Percentiles rank a stretch among this genome's conserved stretches.
phyloP scores from a whole-genome alignment of 2,888 invertebrate species.

The Mechanitis messenoides region DNA sequence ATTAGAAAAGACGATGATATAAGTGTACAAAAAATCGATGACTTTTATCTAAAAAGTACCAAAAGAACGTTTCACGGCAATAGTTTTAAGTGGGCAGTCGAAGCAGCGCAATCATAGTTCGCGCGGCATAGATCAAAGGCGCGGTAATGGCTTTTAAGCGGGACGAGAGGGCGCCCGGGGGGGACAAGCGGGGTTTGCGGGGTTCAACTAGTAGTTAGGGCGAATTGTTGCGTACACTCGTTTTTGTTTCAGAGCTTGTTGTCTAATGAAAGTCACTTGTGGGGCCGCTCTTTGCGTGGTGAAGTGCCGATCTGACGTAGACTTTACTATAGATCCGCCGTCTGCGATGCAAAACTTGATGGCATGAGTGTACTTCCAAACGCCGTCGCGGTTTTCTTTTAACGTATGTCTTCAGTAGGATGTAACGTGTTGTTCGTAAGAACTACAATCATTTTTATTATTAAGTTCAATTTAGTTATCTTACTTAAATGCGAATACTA shows the following conservation, averaged over 20 bases:
- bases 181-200: slow-evolving; percentile 22
- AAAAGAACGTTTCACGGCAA: slow-evolving; percentile 37
- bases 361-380: slow-evolving; percentile 14
- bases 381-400: slow-evolving; percentile 7
- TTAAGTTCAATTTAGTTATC: too few relatives aligned
- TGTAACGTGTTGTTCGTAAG: too few relatives aligned
- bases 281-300: slow-evolving; percentile 20
- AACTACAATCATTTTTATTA: too few relatives aligned
- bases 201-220: slow-evolving; percentile 49
- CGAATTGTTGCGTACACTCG: slow-evolving; percentile 43
- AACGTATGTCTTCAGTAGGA: too few relatives aligned
- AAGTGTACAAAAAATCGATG: neutral
- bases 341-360: slow-evolving; percentile 13
- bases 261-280: slow-evolving; percentile 58
- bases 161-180: slow-evolving; percentile 34
- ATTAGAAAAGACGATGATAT: neutral
- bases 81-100: slow-evolving; percentile 64
- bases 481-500: too few relatives aligned
- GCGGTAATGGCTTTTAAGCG: slow-evolving; percentile 67
- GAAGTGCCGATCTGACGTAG: slow-evolving; percentile 25
- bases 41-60: slow-evolving; percentile 18
- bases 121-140: slow-evolving; percentile 64
- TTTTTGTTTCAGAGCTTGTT: slow-evolving; percentile 51
- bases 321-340: slow-evolving; percentile 25
- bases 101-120: slow-evolving; percentile 62